Base-by-base conservation (phyloP, 2,888 invertebrate genomes). In the Agriotes lineatus region DNA sequence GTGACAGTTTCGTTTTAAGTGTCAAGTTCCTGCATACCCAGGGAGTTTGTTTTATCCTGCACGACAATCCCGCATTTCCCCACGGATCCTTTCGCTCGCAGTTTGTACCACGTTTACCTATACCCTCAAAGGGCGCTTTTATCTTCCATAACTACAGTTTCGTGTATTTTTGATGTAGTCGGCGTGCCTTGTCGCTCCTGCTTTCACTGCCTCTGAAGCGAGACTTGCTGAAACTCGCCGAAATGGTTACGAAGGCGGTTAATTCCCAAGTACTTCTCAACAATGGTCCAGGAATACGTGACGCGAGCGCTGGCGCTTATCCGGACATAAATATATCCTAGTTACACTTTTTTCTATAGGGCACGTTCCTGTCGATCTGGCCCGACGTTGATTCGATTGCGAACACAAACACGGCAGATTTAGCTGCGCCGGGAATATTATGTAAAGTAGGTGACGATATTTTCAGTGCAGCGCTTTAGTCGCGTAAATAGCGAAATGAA, bases 401-500 rank as follows among this genome's bases (percentile, higher is more conserved):
- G 59, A 59, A 44, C 35, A 59, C 45, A 59, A 45, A 59, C 35
- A 52, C 59, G 30, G 45, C 45, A 45, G 59, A 59, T 52, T 61
- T 33, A 48, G 35, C 16, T 33, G 61, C 52, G 48, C 39, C 37
- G 22, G 16, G 30, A 44, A 63, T 63, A 63, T 63, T 56, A 63
- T 63, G 63, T 44, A 54, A 63, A 54, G 54, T 44, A 54, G 61
- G 42, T 54, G 63, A 44, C 54, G 63, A 63, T 63, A 63, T 63
- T 63, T 63, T 63, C 54, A 35, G 44, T 54, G 25, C 54, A 63
- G 52, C 56, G 54, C 42, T 54, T 52, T 63, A 63, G 56, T 63
- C 42, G 30, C 45, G 56, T 56, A 63, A 63, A 63, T 63, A 63
- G 45, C 54, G 37, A 63, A 63, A 63, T 54, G 63, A 63, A 63